phyloP scores from a whole-genome alignment of 2,888 invertebrate species.

The Heliconius aoede region DNA sequence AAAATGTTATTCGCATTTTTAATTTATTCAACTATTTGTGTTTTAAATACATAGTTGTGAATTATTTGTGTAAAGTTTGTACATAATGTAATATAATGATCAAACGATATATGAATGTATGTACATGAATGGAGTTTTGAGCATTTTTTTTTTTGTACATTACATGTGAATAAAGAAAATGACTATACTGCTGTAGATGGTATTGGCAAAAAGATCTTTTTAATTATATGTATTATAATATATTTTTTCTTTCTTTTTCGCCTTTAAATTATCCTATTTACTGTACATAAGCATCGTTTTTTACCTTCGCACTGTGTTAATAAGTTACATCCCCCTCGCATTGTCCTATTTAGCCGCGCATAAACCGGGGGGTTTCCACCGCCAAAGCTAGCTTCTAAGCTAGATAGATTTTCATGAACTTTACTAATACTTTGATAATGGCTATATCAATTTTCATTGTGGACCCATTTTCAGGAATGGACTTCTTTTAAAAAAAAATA shows the following conservation, averaged over 20 bases:
- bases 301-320: no score
- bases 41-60: neutral
- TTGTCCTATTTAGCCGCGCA: no score
- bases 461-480: no score
- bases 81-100: slow-evolving; percentile 41
- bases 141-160: slow-evolving; percentile 52
- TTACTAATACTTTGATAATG: neutral
- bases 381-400: no score
- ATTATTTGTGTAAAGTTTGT: slow-evolving; percentile 40
- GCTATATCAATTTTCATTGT: slow-evolving; percentile 1
- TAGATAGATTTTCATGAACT: neutral
- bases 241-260: slow-evolving; percentile 26
- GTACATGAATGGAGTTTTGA: slow-evolving; percentile 45
- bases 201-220: slow-evolving; percentile 76
- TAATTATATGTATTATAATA: slow-evolving; percentile 71
- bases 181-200: slow-evolving; percentile 67
- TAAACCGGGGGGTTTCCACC: no score
- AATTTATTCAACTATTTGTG: slow-evolving; percentile 2
- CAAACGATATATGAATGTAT: slow-evolving; percentile 36
- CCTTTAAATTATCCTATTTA: neutral
- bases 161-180: slow-evolving; percentile 62
- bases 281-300: no score
- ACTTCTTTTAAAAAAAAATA: no score
- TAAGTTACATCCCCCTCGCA: no score
- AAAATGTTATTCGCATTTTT: neutral